phyloP scores from a whole-genome alignment of 2,888 invertebrate species.

The Teleiodes luculella region DNA sequence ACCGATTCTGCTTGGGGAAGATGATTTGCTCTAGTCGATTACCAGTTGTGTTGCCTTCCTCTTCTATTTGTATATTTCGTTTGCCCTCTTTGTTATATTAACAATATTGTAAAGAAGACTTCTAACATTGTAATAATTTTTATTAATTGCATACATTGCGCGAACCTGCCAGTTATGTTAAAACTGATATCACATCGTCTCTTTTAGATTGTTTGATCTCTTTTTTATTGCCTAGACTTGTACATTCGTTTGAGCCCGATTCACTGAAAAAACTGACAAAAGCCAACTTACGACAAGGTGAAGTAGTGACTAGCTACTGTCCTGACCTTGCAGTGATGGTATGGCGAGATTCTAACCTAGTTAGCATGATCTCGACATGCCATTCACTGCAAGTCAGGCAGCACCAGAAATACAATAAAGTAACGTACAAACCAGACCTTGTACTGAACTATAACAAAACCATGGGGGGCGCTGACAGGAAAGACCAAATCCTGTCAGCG shows the following conservation, averaged over 20 bases:
- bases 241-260: constrained; percentile 7
- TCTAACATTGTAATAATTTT: too few relatives aligned
- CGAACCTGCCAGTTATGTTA: too few relatives aligned
- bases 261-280: constrained; percentile 10
- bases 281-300: constrained; percentile 11
- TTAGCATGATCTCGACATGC: constrained; percentile 10
- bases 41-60: too few relatives aligned
- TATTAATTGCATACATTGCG: too few relatives aligned
- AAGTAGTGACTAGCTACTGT: not conserved
- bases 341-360: constrained; percentile 6
- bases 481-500: constrained; percentile 14
- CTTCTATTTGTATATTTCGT: too few relatives aligned
- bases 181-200: too few relatives aligned
- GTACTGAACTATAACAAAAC: not conserved
- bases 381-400: not conserved
- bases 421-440: not conserved
- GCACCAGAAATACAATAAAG: not conserved
- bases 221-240: too few relatives aligned
- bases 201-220: too few relatives aligned
- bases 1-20: too few relatives aligned
- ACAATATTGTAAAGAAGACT: too few relatives aligned
- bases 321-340: not conserved
- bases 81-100: too few relatives aligned
- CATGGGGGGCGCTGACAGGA: constrained; percentile 8
- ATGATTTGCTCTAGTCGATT: too few relatives aligned